Evolutionary conservation across 2,797 vertebrate species (phyloP).

Genomic region (Aphelocoma californica): DNA sequence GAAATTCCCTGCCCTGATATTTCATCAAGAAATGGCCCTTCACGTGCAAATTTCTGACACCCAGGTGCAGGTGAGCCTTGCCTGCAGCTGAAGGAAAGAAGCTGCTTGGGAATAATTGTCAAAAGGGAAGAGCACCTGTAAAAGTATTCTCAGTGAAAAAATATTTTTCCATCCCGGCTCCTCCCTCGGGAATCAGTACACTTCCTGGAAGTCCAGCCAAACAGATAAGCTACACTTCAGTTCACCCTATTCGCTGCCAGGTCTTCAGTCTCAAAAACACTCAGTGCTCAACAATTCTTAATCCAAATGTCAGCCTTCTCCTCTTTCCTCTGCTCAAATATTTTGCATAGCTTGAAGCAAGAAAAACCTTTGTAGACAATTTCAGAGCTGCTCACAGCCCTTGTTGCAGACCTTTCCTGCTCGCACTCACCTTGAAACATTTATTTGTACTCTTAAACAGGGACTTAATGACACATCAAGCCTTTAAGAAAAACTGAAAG

Average conservation of each 20-base stretch:
- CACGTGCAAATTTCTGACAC: neutral
- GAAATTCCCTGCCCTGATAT: neutral
- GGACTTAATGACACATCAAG: neutral
- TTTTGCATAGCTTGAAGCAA: neutral
- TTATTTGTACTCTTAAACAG: neutral
- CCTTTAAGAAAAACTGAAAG: neutral
- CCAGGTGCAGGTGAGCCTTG: neutral
- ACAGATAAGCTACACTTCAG: neutral
- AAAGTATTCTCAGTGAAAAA: conserved; percentile 1
- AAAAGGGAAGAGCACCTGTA: conserved; percentile 2
- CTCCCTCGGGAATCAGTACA: neutral
- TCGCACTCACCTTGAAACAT: neutral
- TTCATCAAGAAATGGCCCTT: neutral
- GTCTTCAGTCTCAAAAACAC: conserved; percentile 4
- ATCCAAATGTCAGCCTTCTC: conserved; percentile 1
- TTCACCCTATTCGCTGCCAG: conserved; percentile 30
- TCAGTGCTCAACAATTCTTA: neutral
- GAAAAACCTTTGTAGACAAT: neutral
- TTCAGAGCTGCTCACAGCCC: neutral
- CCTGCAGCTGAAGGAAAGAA: neutral
- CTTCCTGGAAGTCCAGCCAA: conserved; percentile 44
- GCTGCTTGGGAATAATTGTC: neutral
- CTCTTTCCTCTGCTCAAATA: neutral
- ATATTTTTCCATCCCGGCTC: neutral
- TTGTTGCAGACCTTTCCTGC: neutral